Evolutionary conservation across 92 coral and sea anemone species (phyloP), one percentile per base, ranked within the genome.

Genomic region (Muricea muricata): DNA sequence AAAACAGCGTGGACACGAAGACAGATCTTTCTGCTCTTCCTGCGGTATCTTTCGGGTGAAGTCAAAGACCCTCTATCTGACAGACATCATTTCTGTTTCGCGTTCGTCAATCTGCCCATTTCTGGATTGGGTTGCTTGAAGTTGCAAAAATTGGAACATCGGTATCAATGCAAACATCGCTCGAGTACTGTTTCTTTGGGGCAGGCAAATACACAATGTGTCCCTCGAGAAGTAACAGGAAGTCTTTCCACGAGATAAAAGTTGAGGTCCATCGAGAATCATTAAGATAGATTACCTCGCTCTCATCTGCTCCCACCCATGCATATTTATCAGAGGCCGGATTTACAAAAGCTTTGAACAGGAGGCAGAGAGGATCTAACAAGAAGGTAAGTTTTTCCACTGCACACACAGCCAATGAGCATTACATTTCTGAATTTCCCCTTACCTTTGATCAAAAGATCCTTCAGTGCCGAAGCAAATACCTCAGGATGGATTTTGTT

Each of bases 71-170:
- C 67, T 58, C 33, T 30, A 29, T 15, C 67, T 3, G 12, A 45
- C 50, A 12, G 12, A 45, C 50, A 45, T 45, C 9, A 45, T 45
- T 12, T 45, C 50, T 45, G 50, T 45, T 45, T 45, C 50, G 8
- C 50, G 50, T 9, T 45, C 50, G 18, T 58, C 25, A 1, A 29
- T 29, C 11, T 29, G 67, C 23, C 33, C 30, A 12, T 23, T 29
- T 29, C 67, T 23, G 33, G 23, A 58, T 58, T 58, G 67, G 8
- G 6, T 18, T 18, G 67, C 67, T 58, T 5, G 25, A 58, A 4
- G 67, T 58, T 58, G 67, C 67, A 58, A 58, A 58, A 58, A 58
- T 58, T 18, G 67, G 25, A 18, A 58, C 18, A 12, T 58, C 29
- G 9, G 30, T 23, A 12, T 58, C 67, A 1, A 58, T 45, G 15